Evolutionary conservation across 2,797 vertebrate species (phyloP).

Genomic region (Parauchenoglanis punctatus): DNA sequence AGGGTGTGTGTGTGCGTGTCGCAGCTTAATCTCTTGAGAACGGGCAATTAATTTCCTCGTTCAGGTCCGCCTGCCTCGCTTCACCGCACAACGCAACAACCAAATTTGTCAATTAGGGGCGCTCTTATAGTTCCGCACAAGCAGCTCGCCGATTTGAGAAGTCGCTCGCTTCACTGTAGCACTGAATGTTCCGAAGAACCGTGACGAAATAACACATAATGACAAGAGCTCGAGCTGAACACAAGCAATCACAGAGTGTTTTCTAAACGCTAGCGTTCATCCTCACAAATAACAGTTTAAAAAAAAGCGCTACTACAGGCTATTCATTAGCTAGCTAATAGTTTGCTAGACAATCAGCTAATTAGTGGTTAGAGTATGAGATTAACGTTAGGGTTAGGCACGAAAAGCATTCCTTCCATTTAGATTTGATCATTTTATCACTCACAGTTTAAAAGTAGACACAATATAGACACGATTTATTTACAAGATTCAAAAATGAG

Average conservation of each 20-base stretch:
- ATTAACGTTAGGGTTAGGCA: neutral
- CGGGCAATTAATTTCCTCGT: slow-evolving; percentile 59
- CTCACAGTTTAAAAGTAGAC: neutral
- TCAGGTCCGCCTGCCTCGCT: slow-evolving; percentile 59
- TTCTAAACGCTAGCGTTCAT: neutral
- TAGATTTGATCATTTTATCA: neutral
- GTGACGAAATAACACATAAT: neutral
- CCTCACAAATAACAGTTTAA: neutral
- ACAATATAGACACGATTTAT: neutral
- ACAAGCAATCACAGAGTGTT: neutral
- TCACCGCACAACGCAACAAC: slow-evolving; percentile 72
- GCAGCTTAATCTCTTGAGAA: slow-evolving; percentile 55
- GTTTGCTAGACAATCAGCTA: neutral
- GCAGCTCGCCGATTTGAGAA: neutral
- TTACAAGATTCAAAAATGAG: too few species aligned
- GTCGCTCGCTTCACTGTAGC: neutral
- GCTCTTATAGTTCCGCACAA: slow-evolving; percentile 45
- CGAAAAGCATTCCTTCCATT: neutral
- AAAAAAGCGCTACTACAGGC: neutral
- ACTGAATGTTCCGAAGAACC: neutral
- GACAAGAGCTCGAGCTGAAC: neutral
- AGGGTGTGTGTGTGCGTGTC: slow-evolving; percentile 44
- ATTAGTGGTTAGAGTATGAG: neutral
- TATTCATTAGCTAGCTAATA: neutral
- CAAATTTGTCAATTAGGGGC: slow-evolving; percentile 76